Conservation (phyloP, 2,888 invertebrate species). For the Cephus rjabovi region DNA sequence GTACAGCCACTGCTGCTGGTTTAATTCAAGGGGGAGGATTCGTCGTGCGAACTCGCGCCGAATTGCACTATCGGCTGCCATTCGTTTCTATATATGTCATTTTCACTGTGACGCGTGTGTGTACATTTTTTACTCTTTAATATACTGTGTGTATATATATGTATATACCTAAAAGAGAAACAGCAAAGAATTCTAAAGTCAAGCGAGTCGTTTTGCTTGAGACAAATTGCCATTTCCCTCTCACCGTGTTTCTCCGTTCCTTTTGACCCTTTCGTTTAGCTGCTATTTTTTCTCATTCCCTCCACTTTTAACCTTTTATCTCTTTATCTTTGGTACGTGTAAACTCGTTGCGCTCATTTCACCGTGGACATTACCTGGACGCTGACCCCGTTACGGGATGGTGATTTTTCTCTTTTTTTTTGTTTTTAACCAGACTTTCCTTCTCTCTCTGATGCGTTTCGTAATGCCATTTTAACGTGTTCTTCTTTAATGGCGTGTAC, state of each 20-base stretch:
- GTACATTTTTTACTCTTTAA: not conserved
- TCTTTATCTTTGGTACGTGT: not conserved
- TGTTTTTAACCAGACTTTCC: not conserved
- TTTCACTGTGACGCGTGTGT: not conserved
- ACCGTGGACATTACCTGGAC: constrained; percentile 1
- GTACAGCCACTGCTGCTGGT: not conserved
- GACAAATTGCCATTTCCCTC: not conserved
- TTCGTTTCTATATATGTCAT: not conserved
- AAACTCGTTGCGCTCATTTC: not conserved
- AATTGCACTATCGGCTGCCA: not conserved
- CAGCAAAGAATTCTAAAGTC: not conserved
- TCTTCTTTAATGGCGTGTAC: not conserved
- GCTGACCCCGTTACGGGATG: not conserved
- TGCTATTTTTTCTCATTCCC: not conserved
- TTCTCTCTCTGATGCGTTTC: not conserved
- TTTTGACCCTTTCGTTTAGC: not conserved
- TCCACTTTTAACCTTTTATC: constrained; percentile 10
- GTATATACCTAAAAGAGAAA: not conserved
- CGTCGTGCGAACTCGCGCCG: not conserved
- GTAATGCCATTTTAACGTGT: not conserved
- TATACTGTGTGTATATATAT: not conserved
- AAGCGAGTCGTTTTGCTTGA: not conserved
- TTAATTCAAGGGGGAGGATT: not conserved
- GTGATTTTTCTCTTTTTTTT: not conserved
- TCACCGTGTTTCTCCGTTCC: not conserved